These are phyloP conservation scores for Nomada fabriciana DNA, from an alignment of 2,888 invertebrate genomes.

Conservation along the genomic window DNA sequence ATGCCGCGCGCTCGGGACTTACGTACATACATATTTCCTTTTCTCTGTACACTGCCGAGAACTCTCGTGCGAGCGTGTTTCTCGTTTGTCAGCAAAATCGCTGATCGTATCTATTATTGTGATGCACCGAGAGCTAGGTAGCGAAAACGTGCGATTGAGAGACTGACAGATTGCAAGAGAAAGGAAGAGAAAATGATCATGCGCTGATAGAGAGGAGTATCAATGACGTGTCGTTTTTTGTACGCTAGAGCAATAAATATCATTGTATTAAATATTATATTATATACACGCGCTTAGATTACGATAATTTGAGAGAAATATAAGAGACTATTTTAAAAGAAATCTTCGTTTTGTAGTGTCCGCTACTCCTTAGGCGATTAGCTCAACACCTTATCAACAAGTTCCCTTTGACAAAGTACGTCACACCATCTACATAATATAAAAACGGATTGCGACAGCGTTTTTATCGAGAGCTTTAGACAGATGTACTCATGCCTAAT, in stretches of 20 bases:
- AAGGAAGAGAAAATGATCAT: constrained; percentile 52
- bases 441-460: background rate
- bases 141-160: constrained; percentile 46
- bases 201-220: constrained; percentile 22
- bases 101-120: constrained; percentile 60
- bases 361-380: too few species aligned
- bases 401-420: background rate
- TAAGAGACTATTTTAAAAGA: constrained; percentile 81
- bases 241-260: constrained; percentile 71
- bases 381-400: background rate
- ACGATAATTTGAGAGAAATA: constrained; percentile 79
- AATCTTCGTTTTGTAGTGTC: background rate
- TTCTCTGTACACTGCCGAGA: background rate
- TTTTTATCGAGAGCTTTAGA: background rate
- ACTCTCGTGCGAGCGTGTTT: constrained; percentile 17
- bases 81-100: constrained; percentile 42
- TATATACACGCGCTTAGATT: constrained; percentile 74
- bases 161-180: constrained; percentile 41
- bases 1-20: constrained; percentile 18
- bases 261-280: constrained; percentile 77
- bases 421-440: background rate
- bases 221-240: constrained; percentile 55
- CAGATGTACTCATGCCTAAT: background rate
- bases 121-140: constrained; percentile 62
- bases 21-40: constrained; percentile 1